Evolutionary conservation across 1,140 invertebrate species (phyloP), one percentile per base, ranked within the genome.

Genomic region (Bombus sylvicola): DNA sequence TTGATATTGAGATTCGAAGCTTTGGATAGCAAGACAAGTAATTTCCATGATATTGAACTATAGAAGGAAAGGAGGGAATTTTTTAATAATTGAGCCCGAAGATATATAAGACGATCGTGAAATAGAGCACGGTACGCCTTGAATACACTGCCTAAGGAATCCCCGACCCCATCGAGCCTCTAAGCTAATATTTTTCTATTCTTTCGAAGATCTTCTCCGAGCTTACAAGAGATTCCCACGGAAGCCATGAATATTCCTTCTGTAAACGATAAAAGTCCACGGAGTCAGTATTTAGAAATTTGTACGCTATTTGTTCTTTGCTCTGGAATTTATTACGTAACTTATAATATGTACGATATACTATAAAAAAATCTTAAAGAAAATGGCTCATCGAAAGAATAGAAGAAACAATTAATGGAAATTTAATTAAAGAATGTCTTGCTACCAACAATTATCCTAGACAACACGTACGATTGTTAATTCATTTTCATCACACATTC

Each of bases 121-220:
- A 89, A 89, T 87, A 78, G 78, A 85, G 75, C 78, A 78, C 69
- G 89, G 85, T 87, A 90, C 84, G 85, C 88, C 85, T 78, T 83
- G 81, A 89, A 89, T 89, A 89, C 88, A 84, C 85, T 89, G 77
- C 73, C 81, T 84, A 89, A 90, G 89, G 89, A 90, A 90, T 89
- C 88, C 69, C 64, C 85, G 88, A 89, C 89, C 88, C 69, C 68
- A 90, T 90, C 64, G 37, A 64, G 81, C 71, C 83, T 84, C 85
- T 87, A 77, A 87, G 85, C 81, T 77, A 90, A 89, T 90, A 90
- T 87, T 89, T 89, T 89, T 89, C 87, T 83, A 87, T 89, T 89
- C 80, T 87, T 77, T 87, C 43, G 64, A 77, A 75, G 69, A 87
- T 83, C 82, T 68, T 75, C 66, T 37, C 15, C n/a, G 1, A 74